Base-by-base conservation (phyloP, 2,113 vertebrate genomes). In the Bujurquina vittata region DNA sequence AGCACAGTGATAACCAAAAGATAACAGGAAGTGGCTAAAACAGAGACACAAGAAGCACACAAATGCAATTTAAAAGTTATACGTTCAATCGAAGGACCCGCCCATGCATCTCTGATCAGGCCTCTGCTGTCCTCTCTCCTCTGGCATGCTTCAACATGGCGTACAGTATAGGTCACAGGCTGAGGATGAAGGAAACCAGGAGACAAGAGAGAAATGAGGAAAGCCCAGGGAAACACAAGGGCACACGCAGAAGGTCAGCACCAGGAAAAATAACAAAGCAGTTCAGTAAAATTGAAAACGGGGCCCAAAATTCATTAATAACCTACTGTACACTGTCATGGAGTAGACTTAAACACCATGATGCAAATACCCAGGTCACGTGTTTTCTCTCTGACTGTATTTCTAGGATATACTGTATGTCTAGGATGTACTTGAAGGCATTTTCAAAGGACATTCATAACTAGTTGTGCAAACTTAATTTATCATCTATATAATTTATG, bases 21-120 rank as follows among this genome's bases (percentile, higher is more conserved):
- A 52, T 52, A 69, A 69, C 65, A 69, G 65, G 23, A 69, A 69
- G 43, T 69, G 65, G 65, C 65, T 52, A 69, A 49, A 52, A 20
- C 2, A 52, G 23, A 69, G 29, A 10, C 62, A 65, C 35, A 65
- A 43, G 12, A 23, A 65, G 8, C 43, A 69, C 3, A 52, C 43
- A 52, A 31, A 69, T 29, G 23, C 1, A 0, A 15, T 49, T 52
- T 69, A 69, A 69, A 69, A 23, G 5, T 40, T 52, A 3, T 29
- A 69, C 52, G 23, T 7, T 69, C 10, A 1, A 23, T 23, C 2
- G 0, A 26, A 69, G 65, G 17, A 49, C 23, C 29, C 40, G 7
- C 15, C 40, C 8, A 29, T 69, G 23, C 43, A 69, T 69, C 29
- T 17, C 18, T 69, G 17, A 52, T 52, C 23, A 49, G 49, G 17